Percentiles rank a stretch among this genome's conserved stretches.
Conservation (phyloP, 2,888 invertebrate species). For the Cheiracanthium punctorium region DNA sequence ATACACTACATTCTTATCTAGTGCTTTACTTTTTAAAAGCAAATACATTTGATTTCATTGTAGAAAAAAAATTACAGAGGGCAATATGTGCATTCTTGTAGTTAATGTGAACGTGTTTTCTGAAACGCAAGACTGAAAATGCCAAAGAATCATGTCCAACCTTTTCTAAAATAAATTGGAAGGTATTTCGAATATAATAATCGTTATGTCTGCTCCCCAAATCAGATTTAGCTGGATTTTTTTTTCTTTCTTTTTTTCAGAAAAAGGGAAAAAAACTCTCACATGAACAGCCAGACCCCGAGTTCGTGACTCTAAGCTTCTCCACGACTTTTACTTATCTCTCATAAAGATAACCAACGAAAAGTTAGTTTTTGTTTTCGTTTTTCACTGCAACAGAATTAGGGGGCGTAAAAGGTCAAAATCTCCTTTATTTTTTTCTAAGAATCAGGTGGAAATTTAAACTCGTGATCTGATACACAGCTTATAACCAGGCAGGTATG, state of each 20-base stretch:
- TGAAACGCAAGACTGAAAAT: too few relatives aligned
- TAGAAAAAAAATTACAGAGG: too few relatives aligned
- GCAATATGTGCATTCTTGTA: too few relatives aligned
- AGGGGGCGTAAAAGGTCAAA: conserved; percentile 34
- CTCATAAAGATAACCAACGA: conserved; percentile 41
- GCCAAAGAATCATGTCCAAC: too few relatives aligned
- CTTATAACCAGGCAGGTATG: background rate
- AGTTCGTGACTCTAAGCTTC: conserved; percentile 47
- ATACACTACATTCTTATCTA: too few relatives aligned
- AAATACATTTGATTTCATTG: too few relatives aligned
- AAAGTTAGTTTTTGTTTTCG: conserved; percentile 50
- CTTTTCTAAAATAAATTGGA: conserved; percentile 41
- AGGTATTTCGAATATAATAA: conserved; percentile 57
- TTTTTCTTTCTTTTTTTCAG: too few relatives aligned
- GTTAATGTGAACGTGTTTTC: too few relatives aligned
- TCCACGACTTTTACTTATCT: conserved; percentile 60
- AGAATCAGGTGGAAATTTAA: conserved; percentile 12
- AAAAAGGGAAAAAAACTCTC: conserved; percentile 17
- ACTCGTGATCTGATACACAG: background rate
- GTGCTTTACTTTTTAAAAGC: too few relatives aligned
- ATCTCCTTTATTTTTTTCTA: conserved; percentile 32
- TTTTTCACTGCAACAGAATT: conserved; percentile 17
- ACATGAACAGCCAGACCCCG: conserved; percentile 1
- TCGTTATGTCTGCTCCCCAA: conserved; percentile 38
- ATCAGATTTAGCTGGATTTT: conserved; percentile 45